A percentile compares a stretch with the other conserved stretches of the same genome.
phyloP scores from a whole-genome alignment of 2,113 vertebrate genomes.

The Pygoscelis adeliae region DNA sequence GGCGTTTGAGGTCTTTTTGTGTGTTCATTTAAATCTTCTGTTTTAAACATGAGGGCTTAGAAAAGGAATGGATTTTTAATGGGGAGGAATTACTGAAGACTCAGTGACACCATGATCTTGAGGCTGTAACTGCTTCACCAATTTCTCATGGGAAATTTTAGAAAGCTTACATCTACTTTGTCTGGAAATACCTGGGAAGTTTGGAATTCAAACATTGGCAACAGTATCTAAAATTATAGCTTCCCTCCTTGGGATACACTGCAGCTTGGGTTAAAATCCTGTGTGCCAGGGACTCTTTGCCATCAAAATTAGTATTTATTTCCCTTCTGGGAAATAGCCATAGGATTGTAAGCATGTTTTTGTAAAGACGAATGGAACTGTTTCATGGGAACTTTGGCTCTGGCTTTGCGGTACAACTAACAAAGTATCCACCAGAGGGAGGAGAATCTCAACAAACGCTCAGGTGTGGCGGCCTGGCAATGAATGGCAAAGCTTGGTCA shows the following conservation, averaged over 20 bases:
- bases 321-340: neutral
- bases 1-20: neutral
- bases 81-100: neutral
- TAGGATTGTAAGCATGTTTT: neutral
- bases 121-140: neutral
- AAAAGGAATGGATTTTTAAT: neutral
- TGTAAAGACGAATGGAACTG: neutral
- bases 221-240: neutral
- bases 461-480: neutral
- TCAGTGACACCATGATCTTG: neutral
- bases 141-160: neutral
- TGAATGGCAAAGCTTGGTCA: neutral
- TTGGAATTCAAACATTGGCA: neutral
- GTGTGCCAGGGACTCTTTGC: neutral
- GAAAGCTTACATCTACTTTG: neutral
- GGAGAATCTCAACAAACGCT: neutral
- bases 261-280: neutral
- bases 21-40: neutral
- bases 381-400: too few species aligned
- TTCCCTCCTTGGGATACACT: neutral
- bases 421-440: neutral
- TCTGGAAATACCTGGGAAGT: neutral
- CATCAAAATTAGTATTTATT: neutral
- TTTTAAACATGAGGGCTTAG: neutral
- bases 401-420: fast-evolving